Evolutionary conservation across 2,797 vertebrate genomes (phyloP), one percentile per base, ranked within the genome.

Genomic region (Halcyon badia): DNA sequence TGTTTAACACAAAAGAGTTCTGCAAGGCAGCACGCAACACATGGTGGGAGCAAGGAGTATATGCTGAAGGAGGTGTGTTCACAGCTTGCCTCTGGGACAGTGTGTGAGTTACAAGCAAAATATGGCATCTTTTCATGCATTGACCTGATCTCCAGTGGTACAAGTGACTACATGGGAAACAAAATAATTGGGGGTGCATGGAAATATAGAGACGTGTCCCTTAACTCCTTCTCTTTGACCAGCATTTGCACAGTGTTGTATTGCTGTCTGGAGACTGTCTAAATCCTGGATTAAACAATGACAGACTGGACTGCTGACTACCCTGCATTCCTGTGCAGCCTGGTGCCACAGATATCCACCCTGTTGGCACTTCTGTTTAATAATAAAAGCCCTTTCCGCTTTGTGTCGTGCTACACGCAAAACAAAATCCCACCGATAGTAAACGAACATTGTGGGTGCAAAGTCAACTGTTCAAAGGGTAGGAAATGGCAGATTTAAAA

Each of bases 251-350:
- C 5, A 30, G 18, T 37, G 39, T 10, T 72, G 31, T 81, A 22
- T 66, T 77, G 46, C 31, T 70, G 75, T 52, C 70, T 58, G 37
- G 26, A 89, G 75, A 89, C 71, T 87, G 66, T 44, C 52, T 89
- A 94, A 96, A 94, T 80, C 88, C 88, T 80, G 83, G 81, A 87
- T 94, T 94, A 94, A 97, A 71, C 42, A 94, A 22, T 77, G 71
- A 75, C 15, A 14, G 79, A 61, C n/a, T 61, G 37, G 48, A 65
- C 35, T 96, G 86, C 94, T 93, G 86, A 95, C 88, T 90, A 56
- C 15, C 49, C 42, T 17, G 37, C 97, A 92, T 97, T 96, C 88
- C 75, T 94, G 72, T 66, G 79, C 79, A 78, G 65, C 37, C n/a
- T 1, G 0, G 35, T 84, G 41, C 41, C 73, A 84, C 58, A 88